Conservation (phyloP, 2,888 invertebrate genomes). For the Eristalinus aeneus region DNA sequence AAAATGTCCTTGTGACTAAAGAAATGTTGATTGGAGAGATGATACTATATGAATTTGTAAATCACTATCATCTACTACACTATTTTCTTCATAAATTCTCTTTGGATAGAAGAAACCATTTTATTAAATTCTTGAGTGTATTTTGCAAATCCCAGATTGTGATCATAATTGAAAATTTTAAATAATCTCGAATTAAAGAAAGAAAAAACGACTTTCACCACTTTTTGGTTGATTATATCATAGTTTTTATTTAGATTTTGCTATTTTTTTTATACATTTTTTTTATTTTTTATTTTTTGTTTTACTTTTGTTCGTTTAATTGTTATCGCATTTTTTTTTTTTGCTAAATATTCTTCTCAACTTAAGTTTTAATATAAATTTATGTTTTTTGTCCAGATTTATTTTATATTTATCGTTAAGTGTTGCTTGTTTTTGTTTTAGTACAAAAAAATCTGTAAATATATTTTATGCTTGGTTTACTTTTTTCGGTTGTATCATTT, state of each 20-base stretch:
- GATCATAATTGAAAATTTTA: constrained; percentile 1
- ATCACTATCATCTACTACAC: background rate
- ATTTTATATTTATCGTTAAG: constrained; percentile 59
- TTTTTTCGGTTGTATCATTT: constrained; percentile 45
- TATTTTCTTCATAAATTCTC: constrained; percentile 30
- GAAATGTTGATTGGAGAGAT: constrained; percentile 49
- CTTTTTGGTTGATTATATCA: constrained; percentile 76
- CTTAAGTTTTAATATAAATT: constrained; percentile 72
- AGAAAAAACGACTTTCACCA: constrained; percentile 50
- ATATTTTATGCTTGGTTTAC: constrained; percentile 48
- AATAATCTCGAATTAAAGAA: background rate
- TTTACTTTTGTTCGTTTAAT: constrained; percentile 40
- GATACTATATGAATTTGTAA: background rate
- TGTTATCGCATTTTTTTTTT: constrained; percentile 45
- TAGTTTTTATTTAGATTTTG: constrained; percentile 79
- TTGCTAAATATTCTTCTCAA: constrained; percentile 58
- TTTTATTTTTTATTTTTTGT: constrained; percentile 19
- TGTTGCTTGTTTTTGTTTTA: constrained; percentile 49
- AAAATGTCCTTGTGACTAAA: background rate
- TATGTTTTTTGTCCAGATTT: constrained; percentile 60
- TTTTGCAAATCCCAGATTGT: background rate
- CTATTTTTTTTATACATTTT: constrained; percentile 72
- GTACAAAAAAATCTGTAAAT: constrained; percentile 67
- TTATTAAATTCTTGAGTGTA: constrained; percentile 43
- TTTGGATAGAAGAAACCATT: constrained; percentile 55